A percentile compares a stretch with the other conserved stretches of the same genome.
Conservation (phyloP, 1,140 invertebrate species). For the Drosophila saltans region DNA sequence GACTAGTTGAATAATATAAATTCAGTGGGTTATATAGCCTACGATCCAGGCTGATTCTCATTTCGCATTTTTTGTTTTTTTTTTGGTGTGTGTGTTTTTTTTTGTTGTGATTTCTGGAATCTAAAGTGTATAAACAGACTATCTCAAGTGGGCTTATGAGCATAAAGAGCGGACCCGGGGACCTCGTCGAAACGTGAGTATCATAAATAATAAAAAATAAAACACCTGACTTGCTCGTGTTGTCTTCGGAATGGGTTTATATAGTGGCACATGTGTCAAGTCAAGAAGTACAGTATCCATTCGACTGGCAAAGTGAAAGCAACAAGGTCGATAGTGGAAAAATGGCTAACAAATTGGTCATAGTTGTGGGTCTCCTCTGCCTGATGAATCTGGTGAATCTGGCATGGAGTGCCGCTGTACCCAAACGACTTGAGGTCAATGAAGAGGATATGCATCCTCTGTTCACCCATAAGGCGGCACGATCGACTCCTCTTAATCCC, state of each 20-base stretch:
- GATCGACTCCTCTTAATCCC: neutral
- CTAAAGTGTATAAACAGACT: conserved; percentile 53
- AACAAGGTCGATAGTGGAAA: conserved; percentile 14
- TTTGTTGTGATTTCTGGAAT: conserved; percentile 65
- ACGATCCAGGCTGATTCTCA: neutral
- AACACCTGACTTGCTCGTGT: conserved; percentile 35
- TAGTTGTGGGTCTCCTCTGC: conserved; percentile 26
- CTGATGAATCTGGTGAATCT: conserved; percentile 25
- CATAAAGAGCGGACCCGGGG: neutral
- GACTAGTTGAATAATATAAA: conserved; percentile 40
- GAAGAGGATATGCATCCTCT: conserved; percentile 64
- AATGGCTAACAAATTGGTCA: conserved; percentile 38
- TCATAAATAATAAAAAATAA: conserved; percentile 21
- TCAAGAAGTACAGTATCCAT: conserved; percentile 51
- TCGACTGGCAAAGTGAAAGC: conserved; percentile 41
- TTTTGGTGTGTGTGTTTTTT: conserved; percentile 4
- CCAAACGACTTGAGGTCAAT: conserved; percentile 12
- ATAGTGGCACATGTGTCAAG: conserved; percentile 31
- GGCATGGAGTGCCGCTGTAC: conserved; percentile 53
- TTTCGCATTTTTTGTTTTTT: too few species aligned
- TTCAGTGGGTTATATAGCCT: conserved; percentile 63
- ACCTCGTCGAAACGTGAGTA: conserved; percentile 43
- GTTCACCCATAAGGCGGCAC: conserved; percentile 18
- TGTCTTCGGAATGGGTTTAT: conserved; percentile 37
- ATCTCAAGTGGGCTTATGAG: conserved; percentile 49